Conservation (phyloP, 2,888 invertebrate species). For the Capitulum mitella region DNA sequence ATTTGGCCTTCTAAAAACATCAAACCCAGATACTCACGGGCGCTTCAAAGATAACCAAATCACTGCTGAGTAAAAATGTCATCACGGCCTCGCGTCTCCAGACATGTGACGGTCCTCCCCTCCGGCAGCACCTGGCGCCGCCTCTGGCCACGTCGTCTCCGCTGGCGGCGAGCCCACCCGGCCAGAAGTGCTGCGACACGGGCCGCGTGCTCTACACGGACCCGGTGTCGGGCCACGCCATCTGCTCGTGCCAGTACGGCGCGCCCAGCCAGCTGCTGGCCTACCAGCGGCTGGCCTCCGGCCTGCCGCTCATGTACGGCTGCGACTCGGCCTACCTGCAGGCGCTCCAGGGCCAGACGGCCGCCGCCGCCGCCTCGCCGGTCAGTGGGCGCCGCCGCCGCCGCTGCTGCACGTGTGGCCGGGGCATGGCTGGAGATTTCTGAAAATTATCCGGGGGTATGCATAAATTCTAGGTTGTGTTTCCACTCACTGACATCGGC, state of each 20-base stretch:
- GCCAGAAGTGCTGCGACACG: conserved; percentile 39
- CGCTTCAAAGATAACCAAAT: no score
- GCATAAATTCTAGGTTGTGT: no score
- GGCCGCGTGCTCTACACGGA: conserved; percentile 3
- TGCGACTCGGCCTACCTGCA: conserved; percentile 22
- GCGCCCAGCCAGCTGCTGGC: conserved; percentile 21
- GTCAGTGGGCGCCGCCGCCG: no score
- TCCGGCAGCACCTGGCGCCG: conserved; percentile 6
- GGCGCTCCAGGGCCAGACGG: conserved; percentile 17
- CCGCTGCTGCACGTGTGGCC: no score
- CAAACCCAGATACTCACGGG: no score
- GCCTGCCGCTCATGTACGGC: conserved; percentile 16
- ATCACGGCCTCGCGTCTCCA: not conserved
- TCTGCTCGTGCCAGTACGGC: conserved; percentile 54
- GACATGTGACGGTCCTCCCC: not conserved
- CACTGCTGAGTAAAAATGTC: no score
- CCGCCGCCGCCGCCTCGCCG: not conserved
- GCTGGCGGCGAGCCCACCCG: not conserved
- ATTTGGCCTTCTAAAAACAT: no score
- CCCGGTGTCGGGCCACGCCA: conserved; percentile 12
- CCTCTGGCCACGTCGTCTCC: conserved; percentile 9
- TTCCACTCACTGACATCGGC: no score
- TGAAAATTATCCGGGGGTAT: no score
- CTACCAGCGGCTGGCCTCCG: conserved; percentile 5
- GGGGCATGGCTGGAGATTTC: no score